phyloP scores from a whole-genome alignment of 2,113 vertebrate species.

The Labeo catla region DNA sequence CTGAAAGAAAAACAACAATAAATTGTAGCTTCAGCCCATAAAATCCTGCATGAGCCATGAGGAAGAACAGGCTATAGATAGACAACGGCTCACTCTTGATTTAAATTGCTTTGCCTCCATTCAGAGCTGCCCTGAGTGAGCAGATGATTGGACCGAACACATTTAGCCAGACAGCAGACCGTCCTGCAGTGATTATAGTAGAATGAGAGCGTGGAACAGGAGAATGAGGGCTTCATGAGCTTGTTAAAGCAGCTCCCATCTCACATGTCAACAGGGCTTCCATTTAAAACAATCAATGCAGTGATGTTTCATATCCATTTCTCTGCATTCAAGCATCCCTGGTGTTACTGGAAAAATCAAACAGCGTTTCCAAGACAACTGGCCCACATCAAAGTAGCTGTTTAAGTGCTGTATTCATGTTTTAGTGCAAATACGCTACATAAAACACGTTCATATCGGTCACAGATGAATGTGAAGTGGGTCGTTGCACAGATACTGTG shows the following conservation, averaged over 20 bases:
- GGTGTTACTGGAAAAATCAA: slow-evolving; percentile 16
- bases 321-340: background rate
- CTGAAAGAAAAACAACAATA: background rate
- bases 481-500: too few species aligned
- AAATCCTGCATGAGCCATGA: background rate
- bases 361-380: slow-evolving; percentile 27
- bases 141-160: background rate
- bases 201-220: background rate
- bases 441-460: background rate
- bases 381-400: slow-evolving; percentile 18
- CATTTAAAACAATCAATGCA: slow-evolving; percentile 27
- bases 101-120: background rate
- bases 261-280: slow-evolving; percentile 6
- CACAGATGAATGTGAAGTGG: background rate
- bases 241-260: background rate
- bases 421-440: background rate
- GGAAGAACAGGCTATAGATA: background rate
- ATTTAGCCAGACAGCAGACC: too few species aligned
- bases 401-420: background rate
- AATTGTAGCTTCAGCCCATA: background rate
- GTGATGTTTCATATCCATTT: background rate
- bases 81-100: background rate
- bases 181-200: slow-evolving; percentile 8
- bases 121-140: background rate
- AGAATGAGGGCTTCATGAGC: background rate